Conservation (phyloP, 2,888 invertebrate species). For the Sarcophaga subvicina region DNA sequence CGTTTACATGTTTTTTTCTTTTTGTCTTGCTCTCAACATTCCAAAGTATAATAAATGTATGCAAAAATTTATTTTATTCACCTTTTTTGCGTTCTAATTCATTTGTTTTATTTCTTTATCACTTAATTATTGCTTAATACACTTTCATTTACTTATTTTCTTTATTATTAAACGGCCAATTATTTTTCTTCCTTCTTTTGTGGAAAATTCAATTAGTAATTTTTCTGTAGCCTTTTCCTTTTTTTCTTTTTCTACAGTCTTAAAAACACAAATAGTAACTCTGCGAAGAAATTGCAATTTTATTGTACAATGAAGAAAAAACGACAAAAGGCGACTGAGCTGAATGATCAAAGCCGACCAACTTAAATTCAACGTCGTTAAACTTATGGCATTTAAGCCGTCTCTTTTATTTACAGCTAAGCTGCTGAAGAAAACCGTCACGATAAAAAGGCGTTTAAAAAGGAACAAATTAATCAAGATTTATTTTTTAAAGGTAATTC, state of each 20-base stretch:
- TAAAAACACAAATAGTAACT: conserved; percentile 55
- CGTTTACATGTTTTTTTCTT: conserved; percentile 47
- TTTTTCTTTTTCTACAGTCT: conserved; percentile 50
- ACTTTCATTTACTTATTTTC: conserved; percentile 47
- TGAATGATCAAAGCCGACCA: not conserved
- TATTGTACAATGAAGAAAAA: conserved; percentile 59
- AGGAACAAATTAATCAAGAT: no score
- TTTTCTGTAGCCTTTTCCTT: conserved; percentile 46
- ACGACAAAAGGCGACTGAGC: conserved; percentile 55
- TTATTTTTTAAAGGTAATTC: no score
- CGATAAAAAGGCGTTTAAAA: no score
- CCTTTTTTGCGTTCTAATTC: conserved; percentile 64
- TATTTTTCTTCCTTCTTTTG: conserved; percentile 29
- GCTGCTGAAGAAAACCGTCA: not conserved
- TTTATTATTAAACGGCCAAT: conserved; percentile 42
- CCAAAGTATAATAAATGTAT: not conserved
- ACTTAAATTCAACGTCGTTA: not conserved
- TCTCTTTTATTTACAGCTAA: not conserved
- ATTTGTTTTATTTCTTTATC: conserved; percentile 49
- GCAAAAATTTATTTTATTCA: conserved; percentile 54
- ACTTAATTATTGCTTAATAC: conserved; percentile 60
- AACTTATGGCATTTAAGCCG: not conserved
- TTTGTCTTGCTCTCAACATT: not conserved
- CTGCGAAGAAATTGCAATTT: conserved; percentile 52
- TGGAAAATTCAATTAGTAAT: conserved; percentile 50